A percentile compares a stretch with the other conserved stretches of the same genome.
Evolutionary conservation across 2,113 vertebrate species (phyloP).

Genomic region (Porphyrio hochstetteri): DNA sequence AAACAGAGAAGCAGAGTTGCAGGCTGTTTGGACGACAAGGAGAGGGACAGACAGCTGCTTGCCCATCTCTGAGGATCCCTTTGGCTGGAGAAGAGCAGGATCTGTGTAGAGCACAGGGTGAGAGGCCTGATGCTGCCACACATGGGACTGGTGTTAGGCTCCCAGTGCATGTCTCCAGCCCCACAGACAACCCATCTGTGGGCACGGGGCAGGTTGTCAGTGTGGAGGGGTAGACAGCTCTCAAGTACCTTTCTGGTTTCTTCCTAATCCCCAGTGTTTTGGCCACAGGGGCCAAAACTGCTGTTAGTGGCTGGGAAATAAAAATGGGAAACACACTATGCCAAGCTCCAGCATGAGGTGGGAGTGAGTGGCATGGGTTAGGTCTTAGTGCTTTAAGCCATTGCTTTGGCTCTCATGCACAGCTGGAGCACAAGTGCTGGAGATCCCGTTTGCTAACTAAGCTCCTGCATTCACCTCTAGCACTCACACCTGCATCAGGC

Average conservation of each 20-base stretch:
- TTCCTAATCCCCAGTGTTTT: background rate
- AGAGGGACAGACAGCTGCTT: background rate
- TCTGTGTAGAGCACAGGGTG: background rate
- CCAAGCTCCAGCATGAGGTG: background rate
- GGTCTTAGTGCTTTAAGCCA: background rate
- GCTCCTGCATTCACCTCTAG: background rate
- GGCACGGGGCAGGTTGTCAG: background rate
- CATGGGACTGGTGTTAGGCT: background rate
- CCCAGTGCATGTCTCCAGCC: background rate
- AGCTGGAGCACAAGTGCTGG: rapidly evolving
- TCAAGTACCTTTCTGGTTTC: background rate
- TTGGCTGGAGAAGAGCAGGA: background rate
- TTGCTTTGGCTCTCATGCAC: background rate
- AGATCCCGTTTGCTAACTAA: background rate
- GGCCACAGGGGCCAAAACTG: background rate
- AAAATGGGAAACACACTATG: background rate
- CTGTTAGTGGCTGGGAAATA: background rate
- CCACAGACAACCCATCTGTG: background rate
- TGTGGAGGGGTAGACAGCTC: background rate
- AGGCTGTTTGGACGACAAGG: background rate
- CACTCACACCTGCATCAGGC: background rate
- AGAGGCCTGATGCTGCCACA: background rate
- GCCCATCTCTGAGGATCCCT: rapidly evolving
- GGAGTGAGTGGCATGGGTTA: background rate
- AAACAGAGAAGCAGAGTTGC: background rate